Base-by-base conservation (phyloP, 2,888 invertebrate species). In the Muscina levida region DNA sequence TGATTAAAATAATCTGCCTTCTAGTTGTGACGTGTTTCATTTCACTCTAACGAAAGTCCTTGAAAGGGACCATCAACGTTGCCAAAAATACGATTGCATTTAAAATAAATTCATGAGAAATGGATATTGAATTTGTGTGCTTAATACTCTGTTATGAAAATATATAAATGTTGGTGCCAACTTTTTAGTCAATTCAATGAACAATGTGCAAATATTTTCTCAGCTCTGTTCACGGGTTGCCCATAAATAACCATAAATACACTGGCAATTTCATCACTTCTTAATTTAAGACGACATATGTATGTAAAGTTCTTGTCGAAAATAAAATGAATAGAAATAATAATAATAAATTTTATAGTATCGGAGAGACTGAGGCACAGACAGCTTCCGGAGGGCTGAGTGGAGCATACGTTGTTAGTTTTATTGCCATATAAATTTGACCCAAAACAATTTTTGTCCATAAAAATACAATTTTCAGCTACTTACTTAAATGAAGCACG, bases 391-490 rank as follows among this genome's bases (percentile, higher is more conserved):
- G 39, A n/a, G 62, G 22, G 13, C 26, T 39, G 37, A 22, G 62
- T 19, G 39, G 17, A 22, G 62, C 62, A 62, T 62, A 74, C 66
- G 71, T 80, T 80, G 66, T 86, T 85, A 85, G 83, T 87, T 87
- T 88, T 87, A 88, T 87, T 84, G 84, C 84, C 86, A 86, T 86
- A 85, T 85, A 87, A 87, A 87, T 87, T 87, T 86, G 87, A 85
- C 88, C 88, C 87, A 84, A 87, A 88, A 87, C 87, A 88, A 87
- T 87, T 88, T 87, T 85, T 86, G 87, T 87, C 87, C 88, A 88
- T 88, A 88, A 88, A 87, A 88, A 88, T 87, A 88, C 88, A 87
- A 88, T 88, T 88, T 88, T 86, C 87, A 85, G 86, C 88, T 87
- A 87, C 86, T 88, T 82, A 81, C 57, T 83, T 82, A 81, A 82